phyloP scores from a whole-genome alignment of 2,113 vertebrate genomes.

The Brienomyrus longianalis region DNA sequence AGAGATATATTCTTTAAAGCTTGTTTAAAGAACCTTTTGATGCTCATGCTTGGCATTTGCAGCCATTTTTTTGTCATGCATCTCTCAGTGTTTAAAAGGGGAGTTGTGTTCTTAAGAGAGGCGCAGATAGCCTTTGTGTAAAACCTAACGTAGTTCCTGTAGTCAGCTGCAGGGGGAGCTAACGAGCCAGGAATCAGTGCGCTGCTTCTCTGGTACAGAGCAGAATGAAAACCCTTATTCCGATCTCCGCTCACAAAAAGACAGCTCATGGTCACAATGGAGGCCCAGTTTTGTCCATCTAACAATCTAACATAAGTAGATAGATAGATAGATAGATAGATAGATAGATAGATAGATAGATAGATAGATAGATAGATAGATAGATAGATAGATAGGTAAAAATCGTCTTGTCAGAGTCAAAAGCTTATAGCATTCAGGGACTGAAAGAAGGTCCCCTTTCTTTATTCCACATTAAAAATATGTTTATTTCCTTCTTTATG shows the following conservation, averaged over 20 bases:
- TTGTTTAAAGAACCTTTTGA: background rate
- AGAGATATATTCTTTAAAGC: background rate
- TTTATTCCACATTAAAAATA: background rate
- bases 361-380: background rate
- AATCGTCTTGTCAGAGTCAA: background rate
- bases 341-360: background rate
- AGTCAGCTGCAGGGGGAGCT: conserved; percentile 56
- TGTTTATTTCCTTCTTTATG: background rate
- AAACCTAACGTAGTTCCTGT: background rate
- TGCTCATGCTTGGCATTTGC: background rate
- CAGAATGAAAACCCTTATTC: background rate
- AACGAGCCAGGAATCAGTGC: conserved; percentile 46
- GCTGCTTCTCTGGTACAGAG: conserved; percentile 17
- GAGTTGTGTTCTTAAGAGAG: conserved; percentile 6
- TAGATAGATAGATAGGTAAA: background rate
- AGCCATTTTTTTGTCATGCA: conserved; percentile 14
- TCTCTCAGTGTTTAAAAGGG: conserved; percentile 18
- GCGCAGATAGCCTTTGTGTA: background rate
- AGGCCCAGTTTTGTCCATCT: background rate
- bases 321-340: background rate
- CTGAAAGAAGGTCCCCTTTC: background rate
- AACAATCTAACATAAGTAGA: background rate
- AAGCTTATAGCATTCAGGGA: background rate
- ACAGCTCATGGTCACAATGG: background rate
- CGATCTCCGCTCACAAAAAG: conserved; percentile 18